These are phyloP conservation scores for Meandrusa payeni DNA, from an alignment of 2,888 invertebrate genomes.

Conservation along the genomic window DNA sequence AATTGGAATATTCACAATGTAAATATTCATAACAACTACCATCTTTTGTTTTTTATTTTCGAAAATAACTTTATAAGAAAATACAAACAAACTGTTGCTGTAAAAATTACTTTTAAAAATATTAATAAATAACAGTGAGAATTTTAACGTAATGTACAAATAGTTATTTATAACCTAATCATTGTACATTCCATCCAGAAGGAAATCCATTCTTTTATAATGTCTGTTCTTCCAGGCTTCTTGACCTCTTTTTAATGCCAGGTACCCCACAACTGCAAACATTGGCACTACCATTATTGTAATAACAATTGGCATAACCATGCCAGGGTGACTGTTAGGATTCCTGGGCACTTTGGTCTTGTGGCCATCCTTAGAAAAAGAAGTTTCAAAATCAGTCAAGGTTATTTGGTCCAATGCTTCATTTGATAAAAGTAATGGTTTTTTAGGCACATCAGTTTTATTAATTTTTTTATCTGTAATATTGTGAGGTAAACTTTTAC, in stretches of 20 bases:
- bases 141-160: slow-evolving; percentile 17
- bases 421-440: slow-evolving; percentile 52
- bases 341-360: slow-evolving; percentile 30
- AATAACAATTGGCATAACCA: slow-evolving; percentile 87
- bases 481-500: slow-evolving; percentile 20
- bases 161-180: too few relatives aligned
- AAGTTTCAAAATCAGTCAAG: slow-evolving; percentile 2
- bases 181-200: slow-evolving; percentile 94
- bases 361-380: slow-evolving; percentile 9
- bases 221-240: slow-evolving; percentile 93
- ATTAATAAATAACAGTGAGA: background rate
- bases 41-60: too few relatives aligned
- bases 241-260: slow-evolving; percentile 85
- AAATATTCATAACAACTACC: too few relatives aligned
- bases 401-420: slow-evolving; percentile 39
- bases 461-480: slow-evolving; percentile 27
- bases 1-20: too few relatives aligned
- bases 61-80: too few relatives aligned
- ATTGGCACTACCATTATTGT: slow-evolving; percentile 88
- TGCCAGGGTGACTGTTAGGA: slow-evolving; percentile 76
- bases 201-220: slow-evolving; percentile 92
- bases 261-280: slow-evolving; percentile 84
- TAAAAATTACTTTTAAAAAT: background rate
- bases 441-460: slow-evolving; percentile 38
- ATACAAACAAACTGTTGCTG: background rate